Conservation (phyloP, 2,888 invertebrate species). For the Pelosia muscerda region DNA sequence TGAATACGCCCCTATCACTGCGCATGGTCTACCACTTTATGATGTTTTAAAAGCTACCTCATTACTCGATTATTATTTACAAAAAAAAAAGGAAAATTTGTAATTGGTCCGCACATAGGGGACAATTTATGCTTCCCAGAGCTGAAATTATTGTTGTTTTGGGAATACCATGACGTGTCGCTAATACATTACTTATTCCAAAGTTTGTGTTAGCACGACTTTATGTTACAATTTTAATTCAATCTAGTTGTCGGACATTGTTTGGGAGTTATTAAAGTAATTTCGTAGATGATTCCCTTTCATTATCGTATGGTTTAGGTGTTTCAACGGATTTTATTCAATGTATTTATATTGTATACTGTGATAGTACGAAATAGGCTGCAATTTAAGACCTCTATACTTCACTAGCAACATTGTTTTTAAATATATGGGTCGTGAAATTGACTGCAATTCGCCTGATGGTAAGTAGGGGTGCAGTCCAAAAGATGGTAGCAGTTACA, state of each 20-base stretch:
- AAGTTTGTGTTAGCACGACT: constrained; percentile 63
- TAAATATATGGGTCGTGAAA: no score
- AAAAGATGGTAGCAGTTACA: no score
- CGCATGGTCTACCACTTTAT: constrained; percentile 81
- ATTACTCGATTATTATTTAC: constrained; percentile 79
- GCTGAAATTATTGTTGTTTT: constrained; percentile 76
- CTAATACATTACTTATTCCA: constrained; percentile 75
- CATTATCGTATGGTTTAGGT: constrained; percentile 29
- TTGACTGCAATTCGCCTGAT: no score
- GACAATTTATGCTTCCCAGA: constrained; percentile 80
- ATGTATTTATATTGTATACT: no score
- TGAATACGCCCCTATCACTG: constrained; percentile 85
- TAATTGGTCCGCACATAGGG: constrained; percentile 76
- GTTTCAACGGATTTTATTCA: constrained; percentile 5
- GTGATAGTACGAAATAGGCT: no score
- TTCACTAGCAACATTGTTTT: no score
- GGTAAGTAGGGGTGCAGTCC: no score
- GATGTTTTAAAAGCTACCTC: constrained; percentile 82
- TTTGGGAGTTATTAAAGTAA: constrained; percentile 69
- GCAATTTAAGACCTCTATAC: no score
- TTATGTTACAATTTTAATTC: constrained; percentile 67
- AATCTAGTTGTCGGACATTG: constrained; percentile 62
- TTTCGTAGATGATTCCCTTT: constrained; percentile 52
- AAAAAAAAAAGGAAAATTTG: constrained; percentile 73
- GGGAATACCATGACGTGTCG: constrained; percentile 73